Conservation (phyloP, 2,113 vertebrate species). For the Paraplagusia blochii region DNA sequence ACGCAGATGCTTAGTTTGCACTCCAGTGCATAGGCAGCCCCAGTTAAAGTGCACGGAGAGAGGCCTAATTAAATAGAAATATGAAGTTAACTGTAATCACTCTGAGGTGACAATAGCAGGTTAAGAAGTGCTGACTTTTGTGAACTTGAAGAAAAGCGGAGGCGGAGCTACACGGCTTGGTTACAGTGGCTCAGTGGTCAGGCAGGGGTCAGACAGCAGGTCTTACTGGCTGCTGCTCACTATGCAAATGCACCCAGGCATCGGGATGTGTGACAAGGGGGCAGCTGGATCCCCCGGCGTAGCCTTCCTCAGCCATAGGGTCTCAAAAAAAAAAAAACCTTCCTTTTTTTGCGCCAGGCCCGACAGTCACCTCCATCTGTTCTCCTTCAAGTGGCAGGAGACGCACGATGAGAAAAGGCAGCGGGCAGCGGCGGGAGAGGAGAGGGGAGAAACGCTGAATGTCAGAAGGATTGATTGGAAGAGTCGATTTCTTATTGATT, state of each 20-base stretch:
- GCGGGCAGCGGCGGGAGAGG: constrained; percentile 25
- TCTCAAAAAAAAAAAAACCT: constrained; percentile 61
- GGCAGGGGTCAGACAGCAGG: constrained; percentile 25
- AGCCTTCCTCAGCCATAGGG: constrained; percentile 54
- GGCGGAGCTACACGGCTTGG: too few species aligned
- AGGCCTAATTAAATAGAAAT: constrained; percentile 42
- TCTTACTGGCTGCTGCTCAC: constrained; percentile 20
- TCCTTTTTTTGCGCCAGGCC: constrained; percentile 60
- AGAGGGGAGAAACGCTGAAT: constrained; percentile 25
- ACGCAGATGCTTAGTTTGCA: constrained; percentile 53
- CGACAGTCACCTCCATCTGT: constrained; percentile 66
- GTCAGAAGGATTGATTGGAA: constrained; percentile 23
- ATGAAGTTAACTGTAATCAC: constrained; percentile 22
- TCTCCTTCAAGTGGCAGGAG: constrained; percentile 60
- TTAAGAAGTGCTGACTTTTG: constrained; percentile 24
- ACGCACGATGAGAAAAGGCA: constrained; percentile 44
- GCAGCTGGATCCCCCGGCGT: constrained; percentile 50
- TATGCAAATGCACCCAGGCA: constrained; percentile 25
- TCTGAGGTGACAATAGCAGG: constrained; percentile 38
- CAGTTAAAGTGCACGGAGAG: constrained; percentile 40
- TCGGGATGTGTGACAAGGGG: constrained; percentile 32
- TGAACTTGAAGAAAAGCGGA: constrained; percentile 22
- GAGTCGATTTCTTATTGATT: constrained; percentile 49
- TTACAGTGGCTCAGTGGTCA: constrained; percentile 21
- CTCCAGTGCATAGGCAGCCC: constrained; percentile 12